These are phyloP conservation scores for Melospiza melodia DNA, from an alignment of 2,113 vertebrate species.

Conservation along the genomic window DNA sequence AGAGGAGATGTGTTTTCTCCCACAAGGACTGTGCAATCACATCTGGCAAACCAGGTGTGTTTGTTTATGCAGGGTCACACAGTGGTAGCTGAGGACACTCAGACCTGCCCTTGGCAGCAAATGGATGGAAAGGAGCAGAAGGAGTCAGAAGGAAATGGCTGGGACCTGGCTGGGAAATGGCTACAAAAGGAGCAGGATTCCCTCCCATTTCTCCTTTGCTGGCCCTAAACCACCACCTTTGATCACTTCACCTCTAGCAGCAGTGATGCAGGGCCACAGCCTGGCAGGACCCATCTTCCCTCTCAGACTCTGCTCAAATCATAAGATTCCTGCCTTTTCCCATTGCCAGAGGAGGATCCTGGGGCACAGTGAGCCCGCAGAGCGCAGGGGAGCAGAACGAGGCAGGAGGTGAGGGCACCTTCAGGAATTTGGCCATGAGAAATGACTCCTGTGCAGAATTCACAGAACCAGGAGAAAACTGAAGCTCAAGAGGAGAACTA, in stretches of 20 bases:
- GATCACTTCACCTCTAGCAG: background rate
- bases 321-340: background rate
- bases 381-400: rapidly evolving
- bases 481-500: background rate
- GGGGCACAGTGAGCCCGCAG: background rate
- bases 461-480: background rate
- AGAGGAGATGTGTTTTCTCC: background rate
- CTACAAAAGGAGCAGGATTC: background rate
- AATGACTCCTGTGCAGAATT: rapidly evolving
- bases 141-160: background rate
- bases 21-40: background rate
- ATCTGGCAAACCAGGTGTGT: background rate
- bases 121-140: background rate
- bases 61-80: background rate
- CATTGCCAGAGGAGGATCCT: background rate
- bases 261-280: background rate
- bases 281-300: background rate
- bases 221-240: background rate
- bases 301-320: background rate
- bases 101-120: background rate
- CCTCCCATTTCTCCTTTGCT: background rate
- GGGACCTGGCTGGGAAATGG: background rate
- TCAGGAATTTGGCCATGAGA: background rate
- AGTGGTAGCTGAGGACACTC: background rate
- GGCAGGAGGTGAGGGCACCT: background rate